Conservation (phyloP, 2,113 vertebrate genomes). For the Anarhynchus alexandrinus region DNA sequence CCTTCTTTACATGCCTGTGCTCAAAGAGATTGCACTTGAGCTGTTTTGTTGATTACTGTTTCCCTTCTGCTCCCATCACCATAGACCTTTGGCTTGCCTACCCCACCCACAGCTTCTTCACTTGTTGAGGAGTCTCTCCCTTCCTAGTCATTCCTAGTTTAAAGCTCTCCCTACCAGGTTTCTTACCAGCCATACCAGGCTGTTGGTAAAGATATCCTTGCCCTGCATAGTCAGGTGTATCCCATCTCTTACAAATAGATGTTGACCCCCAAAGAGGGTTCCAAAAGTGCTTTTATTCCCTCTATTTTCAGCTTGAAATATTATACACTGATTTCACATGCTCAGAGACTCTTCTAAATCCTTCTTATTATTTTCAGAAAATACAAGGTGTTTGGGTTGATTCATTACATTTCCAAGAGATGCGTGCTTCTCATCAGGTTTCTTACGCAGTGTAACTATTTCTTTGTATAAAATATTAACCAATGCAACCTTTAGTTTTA, state of each 20-base stretch:
- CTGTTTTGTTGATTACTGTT: not conserved
- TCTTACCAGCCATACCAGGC: not conserved
- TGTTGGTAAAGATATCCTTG: not conserved
- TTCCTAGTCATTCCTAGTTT: not conserved
- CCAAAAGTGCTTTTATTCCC: not conserved
- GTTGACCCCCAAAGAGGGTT: not conserved
- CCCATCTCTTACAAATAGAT: not conserved
- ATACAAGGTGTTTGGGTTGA: not conserved
- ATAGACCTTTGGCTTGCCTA: not conserved
- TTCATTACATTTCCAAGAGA: conserved; percentile 11
- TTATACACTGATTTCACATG: not conserved
- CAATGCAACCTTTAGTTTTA: not conserved
- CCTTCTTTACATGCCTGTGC: not conserved
- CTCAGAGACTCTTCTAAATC: not conserved
- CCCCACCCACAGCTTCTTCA: not conserved
- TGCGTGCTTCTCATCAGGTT: not conserved
- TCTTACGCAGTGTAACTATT: not conserved
- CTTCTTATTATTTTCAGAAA: not conserved
- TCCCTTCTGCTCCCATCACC: not conserved
- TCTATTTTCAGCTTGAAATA: not conserved
- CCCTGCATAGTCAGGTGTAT: not conserved
- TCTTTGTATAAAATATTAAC: conserved; percentile 30
- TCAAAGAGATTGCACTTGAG: not conserved
- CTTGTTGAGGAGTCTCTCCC: not conserved
- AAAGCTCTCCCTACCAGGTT: not conserved